Conservation (phyloP, 2,113 vertebrate genomes). For the Turdus rufiventris region DNA sequence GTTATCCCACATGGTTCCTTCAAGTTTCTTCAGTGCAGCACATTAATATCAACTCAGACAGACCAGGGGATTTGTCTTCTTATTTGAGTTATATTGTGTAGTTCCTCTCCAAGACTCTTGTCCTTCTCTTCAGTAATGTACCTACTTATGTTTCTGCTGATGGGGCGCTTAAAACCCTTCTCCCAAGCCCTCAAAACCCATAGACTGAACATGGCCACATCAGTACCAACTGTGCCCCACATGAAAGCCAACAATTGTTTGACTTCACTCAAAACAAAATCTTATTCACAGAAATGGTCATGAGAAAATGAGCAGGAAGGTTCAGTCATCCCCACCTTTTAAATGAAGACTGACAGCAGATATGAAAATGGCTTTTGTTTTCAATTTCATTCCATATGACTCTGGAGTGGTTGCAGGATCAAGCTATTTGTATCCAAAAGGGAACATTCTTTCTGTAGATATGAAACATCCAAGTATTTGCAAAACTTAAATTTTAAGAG, state of each 20-base stretch:
- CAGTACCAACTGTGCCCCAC: background rate
- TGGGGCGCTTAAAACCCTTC: background rate
- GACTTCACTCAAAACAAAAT: background rate
- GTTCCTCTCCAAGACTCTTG: background rate
- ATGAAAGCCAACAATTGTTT: background rate
- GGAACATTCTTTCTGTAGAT: slow-evolving; percentile 8
- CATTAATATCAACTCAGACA: background rate
- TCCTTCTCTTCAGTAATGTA: background rate
- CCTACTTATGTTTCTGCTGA: background rate
- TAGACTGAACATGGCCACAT: background rate
- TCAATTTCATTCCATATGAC: slow-evolving; percentile 33
- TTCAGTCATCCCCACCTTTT: slow-evolving; percentile 22
- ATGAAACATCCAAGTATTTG: slow-evolving; percentile 11
- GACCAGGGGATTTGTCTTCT: background rate
- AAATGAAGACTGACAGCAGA: slow-evolving; percentile 39
- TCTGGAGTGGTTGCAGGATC: slow-evolving; percentile 3
- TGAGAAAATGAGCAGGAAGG: background rate
- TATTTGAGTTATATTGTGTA: background rate
- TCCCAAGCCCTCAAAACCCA: background rate
- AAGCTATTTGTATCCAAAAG: slow-evolving; percentile 18
- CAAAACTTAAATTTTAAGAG: slow-evolving; percentile 25
- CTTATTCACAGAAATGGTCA: background rate
- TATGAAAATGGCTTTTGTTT: slow-evolving; percentile 44
- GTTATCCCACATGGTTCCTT: background rate
- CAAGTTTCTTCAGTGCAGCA: background rate